A percentile compares a stretch with the other conserved stretches of the same genome.
Evolutionary conservation across 2,797 vertebrate genomes (phyloP).

Genomic region (Protonibea diacanthus): DNA sequence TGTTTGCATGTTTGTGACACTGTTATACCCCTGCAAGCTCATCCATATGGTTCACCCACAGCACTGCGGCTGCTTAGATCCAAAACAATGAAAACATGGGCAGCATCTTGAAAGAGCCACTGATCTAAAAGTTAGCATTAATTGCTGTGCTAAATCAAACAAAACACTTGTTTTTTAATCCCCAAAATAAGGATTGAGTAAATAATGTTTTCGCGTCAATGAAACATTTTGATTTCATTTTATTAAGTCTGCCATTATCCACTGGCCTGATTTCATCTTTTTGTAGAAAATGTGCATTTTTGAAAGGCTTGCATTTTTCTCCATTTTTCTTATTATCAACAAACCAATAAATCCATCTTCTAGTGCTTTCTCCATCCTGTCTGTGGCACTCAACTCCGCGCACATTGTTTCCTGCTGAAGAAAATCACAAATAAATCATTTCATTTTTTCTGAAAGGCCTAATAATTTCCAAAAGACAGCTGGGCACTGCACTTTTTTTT

Average conservation of each 20-base stretch:
- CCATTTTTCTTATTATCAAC: not conserved
- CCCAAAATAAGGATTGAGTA: no score
- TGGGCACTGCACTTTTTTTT: not conserved
- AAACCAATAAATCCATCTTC: no score
- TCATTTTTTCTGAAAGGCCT: not conserved
- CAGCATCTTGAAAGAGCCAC: not conserved
- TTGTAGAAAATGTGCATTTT: no score
- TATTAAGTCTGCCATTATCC: no score
- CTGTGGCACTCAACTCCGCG: not conserved
- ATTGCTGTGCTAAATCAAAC: not conserved
- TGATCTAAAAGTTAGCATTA: not conserved
- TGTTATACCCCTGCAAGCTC: slow-evolving; percentile 8
- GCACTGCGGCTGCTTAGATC: not conserved
- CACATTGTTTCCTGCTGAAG: not conserved
- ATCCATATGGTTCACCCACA: not conserved
- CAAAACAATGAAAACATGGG: slow-evolving; percentile 24
- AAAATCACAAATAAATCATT: slow-evolving; percentile 2
- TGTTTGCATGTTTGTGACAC: not conserved
- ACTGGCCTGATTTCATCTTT: no score
- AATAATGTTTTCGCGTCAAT: no score
- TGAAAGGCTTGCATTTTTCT: not conserved
- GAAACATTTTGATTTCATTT: no score
- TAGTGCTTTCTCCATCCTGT: not conserved
- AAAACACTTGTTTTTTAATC: not conserved
- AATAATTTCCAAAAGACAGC: not conserved